Conservation (phyloP, 1,140 invertebrate genomes). For the Cotesia glomerata region DNA sequence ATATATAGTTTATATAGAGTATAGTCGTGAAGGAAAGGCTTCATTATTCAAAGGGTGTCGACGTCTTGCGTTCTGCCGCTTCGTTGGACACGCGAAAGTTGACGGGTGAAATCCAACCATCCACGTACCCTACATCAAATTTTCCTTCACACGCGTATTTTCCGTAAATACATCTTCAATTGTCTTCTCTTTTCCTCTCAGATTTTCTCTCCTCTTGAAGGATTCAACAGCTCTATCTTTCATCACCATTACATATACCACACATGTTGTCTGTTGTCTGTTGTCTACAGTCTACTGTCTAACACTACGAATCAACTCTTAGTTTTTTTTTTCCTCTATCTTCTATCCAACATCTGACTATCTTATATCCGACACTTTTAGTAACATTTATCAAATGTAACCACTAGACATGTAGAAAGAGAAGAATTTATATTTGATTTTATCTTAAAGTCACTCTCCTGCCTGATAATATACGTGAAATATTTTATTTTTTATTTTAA, state of each 20-base stretch:
- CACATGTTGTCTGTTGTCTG: too few species aligned
- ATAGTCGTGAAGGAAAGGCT: constrained; percentile 46
- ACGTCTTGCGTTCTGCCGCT: constrained; percentile 56
- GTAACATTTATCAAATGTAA: constrained; percentile 12
- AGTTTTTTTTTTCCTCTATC: constrained; percentile 8
- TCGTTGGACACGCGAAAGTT: constrained; percentile 50
- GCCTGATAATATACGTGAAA: too few species aligned
- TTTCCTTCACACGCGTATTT: constrained; percentile 2
- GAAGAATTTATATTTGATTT: constrained; percentile 16
- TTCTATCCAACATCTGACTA: background rate
- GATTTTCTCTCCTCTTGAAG: background rate
- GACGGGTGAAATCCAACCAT: constrained; percentile 50
- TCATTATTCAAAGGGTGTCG: constrained; percentile 62
- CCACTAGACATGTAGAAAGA: background rate
- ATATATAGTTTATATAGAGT: constrained; percentile 15
- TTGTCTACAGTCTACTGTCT: too few species aligned
- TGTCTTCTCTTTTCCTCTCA: constrained; percentile 19
- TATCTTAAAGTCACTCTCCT: background rate
- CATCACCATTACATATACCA: too few species aligned
- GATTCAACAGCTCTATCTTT: too few species aligned
- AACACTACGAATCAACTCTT: background rate
- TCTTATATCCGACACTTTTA: constrained; percentile 23
- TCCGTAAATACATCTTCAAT: too few species aligned
- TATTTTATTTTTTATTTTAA: too few species aligned
- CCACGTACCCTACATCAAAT: constrained; percentile 23